phyloP scores from a whole-genome alignment of 2,797 vertebrate genomes.

The Ctenosaura bakeri region DNA sequence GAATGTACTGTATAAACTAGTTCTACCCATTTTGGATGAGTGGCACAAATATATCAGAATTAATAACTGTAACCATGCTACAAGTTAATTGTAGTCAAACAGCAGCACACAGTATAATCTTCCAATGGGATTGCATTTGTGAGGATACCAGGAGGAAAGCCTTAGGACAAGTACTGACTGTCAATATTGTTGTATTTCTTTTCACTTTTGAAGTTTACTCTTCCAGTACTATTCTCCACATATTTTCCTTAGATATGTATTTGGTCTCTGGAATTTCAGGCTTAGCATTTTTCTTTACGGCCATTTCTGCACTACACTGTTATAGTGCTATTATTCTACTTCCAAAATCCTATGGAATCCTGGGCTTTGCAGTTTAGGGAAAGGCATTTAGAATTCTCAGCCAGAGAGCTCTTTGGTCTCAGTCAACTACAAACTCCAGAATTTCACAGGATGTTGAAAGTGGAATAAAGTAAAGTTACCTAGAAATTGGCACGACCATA shows the following conservation, averaged over 20 bases:
- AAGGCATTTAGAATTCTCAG: no score
- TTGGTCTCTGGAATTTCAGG: not conserved
- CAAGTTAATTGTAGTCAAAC: not conserved
- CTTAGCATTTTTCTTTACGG: not conserved
- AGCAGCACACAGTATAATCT: not conserved
- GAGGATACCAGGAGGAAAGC: not conserved
- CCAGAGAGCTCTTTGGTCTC: no score
- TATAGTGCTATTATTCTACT: no score
- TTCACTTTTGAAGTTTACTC: not conserved
- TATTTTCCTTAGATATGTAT: constrained; percentile 1
- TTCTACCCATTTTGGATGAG: not conserved
- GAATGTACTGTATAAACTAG: not conserved
- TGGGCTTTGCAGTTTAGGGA: no score
- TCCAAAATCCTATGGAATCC: no score
- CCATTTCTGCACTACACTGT: no score
- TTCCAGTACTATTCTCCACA: not conserved
- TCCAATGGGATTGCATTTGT: not conserved
- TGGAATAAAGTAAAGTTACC: not conserved
- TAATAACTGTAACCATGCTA: not conserved
- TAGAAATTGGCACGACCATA: not conserved
- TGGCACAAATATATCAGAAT: not conserved
- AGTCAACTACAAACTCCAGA: no score
- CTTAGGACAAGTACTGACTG: not conserved
- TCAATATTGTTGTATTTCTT: constrained; percentile 11
- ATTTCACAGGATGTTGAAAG: no score